A percentile compares a stretch with the other conserved stretches of the same genome.
Conservation (phyloP, 2,113 vertebrate species). For the Heptranchias perlo region DNA sequence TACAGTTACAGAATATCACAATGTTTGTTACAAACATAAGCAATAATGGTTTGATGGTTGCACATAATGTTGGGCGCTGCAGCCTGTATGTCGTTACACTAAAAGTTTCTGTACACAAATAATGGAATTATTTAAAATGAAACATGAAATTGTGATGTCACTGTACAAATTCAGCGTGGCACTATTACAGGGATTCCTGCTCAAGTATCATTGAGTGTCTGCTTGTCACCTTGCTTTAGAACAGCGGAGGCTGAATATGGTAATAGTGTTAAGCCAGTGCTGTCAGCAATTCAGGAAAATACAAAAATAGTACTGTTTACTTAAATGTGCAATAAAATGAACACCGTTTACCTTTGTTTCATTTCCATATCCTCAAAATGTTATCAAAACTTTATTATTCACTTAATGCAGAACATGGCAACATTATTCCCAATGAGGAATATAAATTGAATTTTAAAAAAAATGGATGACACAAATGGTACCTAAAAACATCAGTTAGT, state of each 20-base stretch:
- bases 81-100: conserved; percentile 46
- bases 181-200: conserved; percentile 57
- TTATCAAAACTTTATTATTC: conserved; percentile 55
- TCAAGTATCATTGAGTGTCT: conserved; percentile 42
- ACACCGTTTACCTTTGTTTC: conserved; percentile 50
- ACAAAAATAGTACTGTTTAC: conserved; percentile 70
- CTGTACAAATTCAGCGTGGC: conserved; percentile 57
- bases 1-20: conserved; percentile 81
- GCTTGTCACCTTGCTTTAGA: conserved; percentile 41
- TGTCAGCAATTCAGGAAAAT: conserved; percentile 59
- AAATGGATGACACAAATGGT: conserved; percentile 57
- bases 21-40: conserved; percentile 77
- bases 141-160: conserved; percentile 48
- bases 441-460: conserved; percentile 54
- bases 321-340: conserved; percentile 63
- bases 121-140: conserved; percentile 47
- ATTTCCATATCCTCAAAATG: conserved; percentile 58
- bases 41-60: conserved; percentile 66
- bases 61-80: conserved; percentile 59
- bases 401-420: conserved; percentile 64
- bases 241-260: conserved; percentile 54
- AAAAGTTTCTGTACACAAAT: conserved; percentile 54
- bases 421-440: conserved; percentile 51
- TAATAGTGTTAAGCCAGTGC: conserved; percentile 26
- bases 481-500: conserved; percentile 61